Percentiles rank a stretch among this genome's conserved stretches.
Conservation (phyloP, 2,797 vertebrate species). For the Coracias cyanogaster region DNA sequence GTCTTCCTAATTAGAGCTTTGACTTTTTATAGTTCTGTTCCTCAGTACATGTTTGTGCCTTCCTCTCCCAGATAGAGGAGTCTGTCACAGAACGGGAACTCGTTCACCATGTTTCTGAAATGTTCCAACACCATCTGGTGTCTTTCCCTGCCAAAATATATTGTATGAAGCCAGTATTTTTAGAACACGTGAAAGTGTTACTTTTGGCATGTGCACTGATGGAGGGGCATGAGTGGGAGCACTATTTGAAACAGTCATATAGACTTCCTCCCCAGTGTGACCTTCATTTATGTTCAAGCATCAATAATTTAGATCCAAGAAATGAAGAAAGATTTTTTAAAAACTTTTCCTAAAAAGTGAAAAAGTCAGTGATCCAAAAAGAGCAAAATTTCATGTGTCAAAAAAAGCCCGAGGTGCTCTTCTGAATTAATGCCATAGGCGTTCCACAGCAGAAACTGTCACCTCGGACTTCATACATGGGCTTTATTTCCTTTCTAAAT, state of each 20-base stretch:
- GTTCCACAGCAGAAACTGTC: neutral
- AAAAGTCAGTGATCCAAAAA: neutral
- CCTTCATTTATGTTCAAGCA: neutral
- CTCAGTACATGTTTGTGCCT: neutral
- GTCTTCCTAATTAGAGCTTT: neutral
- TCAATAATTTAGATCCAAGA: neutral
- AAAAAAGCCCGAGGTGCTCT: neutral
- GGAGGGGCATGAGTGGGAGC: neutral
- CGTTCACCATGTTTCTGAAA: neutral
- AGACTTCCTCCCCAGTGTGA: neutral
- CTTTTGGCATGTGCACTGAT: neutral
- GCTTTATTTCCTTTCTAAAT: neutral
- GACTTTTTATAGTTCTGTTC: neutral
- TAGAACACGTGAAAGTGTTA: slow-evolving; percentile 6
- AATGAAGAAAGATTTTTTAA: neutral
- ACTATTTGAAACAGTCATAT: neutral
- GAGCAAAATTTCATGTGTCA: neutral
- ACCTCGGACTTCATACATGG: neutral
- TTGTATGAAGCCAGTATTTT: neutral
- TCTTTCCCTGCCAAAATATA: neutral
- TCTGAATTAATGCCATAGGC: neutral
- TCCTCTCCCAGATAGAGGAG: neutral
- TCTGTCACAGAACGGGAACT: neutral
- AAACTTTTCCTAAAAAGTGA: neutral
- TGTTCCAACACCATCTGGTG: neutral